These are phyloP conservation scores for Sebastes kiyomatsui DNA, from an alignment of 2,797 vertebrate species.

Conservation along the genomic window DNA sequence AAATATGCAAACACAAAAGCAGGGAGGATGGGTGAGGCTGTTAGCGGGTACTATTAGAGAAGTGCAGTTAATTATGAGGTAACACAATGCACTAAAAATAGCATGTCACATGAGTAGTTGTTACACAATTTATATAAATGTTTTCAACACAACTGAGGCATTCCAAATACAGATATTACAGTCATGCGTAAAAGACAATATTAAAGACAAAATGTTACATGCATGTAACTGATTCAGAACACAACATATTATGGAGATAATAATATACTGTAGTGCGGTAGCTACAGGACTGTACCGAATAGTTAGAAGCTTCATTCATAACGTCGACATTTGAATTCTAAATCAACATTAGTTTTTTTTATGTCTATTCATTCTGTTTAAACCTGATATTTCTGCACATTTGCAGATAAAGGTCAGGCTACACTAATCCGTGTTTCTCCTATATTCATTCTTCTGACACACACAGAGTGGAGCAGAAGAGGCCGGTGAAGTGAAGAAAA, in stretches of 20 bases:
- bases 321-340: background rate
- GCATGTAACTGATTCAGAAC: background rate
- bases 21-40: slow-evolving; percentile 60
- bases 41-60: slow-evolving; percentile 45
- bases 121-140: background rate
- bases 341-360: background rate
- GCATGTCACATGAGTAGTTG: background rate
- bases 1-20: slow-evolving; percentile 87
- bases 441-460: too few species aligned
- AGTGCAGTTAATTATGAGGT: slow-evolving; percentile 32
- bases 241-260: background rate
- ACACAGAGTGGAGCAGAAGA: too few species aligned
- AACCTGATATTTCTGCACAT: too few species aligned
- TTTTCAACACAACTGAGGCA: background rate
- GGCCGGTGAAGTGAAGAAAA: too few species aligned
- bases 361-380: too few species aligned
- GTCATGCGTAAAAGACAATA: background rate
- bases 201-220: background rate
- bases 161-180: background rate
- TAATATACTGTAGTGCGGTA: background rate
- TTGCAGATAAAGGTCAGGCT: too few species aligned
- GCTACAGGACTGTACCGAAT: background rate
- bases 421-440: too few species aligned
- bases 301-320: background rate
- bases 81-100: slow-evolving; percentile 26